phyloP scores from a whole-genome alignment of 2,797 vertebrate species.

The Brachymystax lenok region DNA sequence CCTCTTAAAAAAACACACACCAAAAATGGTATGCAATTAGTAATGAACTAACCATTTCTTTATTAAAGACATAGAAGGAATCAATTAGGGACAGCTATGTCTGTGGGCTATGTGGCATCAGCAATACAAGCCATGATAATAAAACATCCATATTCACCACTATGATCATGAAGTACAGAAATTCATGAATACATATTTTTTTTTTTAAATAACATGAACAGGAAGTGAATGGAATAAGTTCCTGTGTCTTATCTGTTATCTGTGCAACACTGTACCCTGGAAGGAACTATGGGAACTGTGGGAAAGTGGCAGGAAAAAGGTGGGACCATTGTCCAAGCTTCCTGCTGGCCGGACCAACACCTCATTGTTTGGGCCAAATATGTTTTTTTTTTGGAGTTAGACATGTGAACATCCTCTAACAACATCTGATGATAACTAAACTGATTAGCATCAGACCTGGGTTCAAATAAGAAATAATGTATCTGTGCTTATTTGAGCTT shows the following conservation, averaged over 20 bases:
- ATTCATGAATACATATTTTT: neutral
- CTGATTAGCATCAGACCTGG: neutral
- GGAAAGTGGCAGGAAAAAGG: constrained; percentile 97
- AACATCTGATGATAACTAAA: constrained; percentile 2
- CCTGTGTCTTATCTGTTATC: constrained; percentile 82
- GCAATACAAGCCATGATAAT: neutral
- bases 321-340: constrained; percentile 91
- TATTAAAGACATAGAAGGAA: neutral
- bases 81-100: neutral
- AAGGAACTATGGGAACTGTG: constrained; percentile 93
- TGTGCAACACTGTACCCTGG: constrained; percentile 79
- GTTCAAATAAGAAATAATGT: neutral
- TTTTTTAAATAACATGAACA: constrained; percentile 48
- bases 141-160: neutral
- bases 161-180: neutral
- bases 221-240: constrained; percentile 54
- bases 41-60: neutral
- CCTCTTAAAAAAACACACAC: too few species aligned
- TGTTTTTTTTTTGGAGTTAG: constrained; percentile 26
- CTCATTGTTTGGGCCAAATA: constrained; percentile 77
- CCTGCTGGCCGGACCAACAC: constrained; percentile 81
- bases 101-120: neutral
- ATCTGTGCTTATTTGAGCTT: neutral
- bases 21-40: too few species aligned
- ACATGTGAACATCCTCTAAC: constrained; percentile 62